Evolutionary conservation across 2,113 vertebrate genomes (phyloP), one percentile per base, ranked within the genome.

Genomic region (human): DNA sequence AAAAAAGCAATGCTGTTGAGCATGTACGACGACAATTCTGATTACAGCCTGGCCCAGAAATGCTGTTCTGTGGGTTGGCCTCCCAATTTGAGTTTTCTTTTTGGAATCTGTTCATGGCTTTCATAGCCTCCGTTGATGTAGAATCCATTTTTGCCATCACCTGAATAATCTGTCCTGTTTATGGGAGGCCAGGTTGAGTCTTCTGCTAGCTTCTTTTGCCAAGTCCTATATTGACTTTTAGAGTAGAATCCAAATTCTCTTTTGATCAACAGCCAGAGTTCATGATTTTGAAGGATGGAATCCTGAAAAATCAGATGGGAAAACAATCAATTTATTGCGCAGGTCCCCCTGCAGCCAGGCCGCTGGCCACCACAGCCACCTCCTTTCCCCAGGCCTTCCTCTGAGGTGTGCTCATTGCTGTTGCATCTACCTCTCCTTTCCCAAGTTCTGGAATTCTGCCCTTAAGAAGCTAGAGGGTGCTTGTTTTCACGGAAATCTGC

Each of bases 211-310:
- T 94, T 93, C 79, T 82, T 98, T 89, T 98, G 98, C 96, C 97
- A 97, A 64, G 93, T 96, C 72, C 78, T 97, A 61, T 98, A 98
- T 14, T 90, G 97, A 82, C 98, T 98, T 50, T 96, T 98, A 0
- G 98, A 98, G 64, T 92, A 96, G 75, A 98, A 96, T 40, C 96
- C 96, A 72, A 95, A 97, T 81, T 96, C 57, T 45, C 93, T 97
- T 97, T 98, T 98, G 94, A 99, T 97, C 76, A 97, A 64, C 83
- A 98, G 72, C 98, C 98, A 99, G 66, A 99, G 89, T 17, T 84
- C 70, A 87, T 97, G 96, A 93, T 98, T 99, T 93, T 99, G 97
- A 97, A 99, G 97, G 50, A 98, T n/a, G 10, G 73, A 80, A 0
- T 99, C 98, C 98, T 98, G 93, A 0, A 25, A 98, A 96, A 86